Conservation (phyloP, 1,140 invertebrate species). For the Eupristina koningsbergeri region DNA sequence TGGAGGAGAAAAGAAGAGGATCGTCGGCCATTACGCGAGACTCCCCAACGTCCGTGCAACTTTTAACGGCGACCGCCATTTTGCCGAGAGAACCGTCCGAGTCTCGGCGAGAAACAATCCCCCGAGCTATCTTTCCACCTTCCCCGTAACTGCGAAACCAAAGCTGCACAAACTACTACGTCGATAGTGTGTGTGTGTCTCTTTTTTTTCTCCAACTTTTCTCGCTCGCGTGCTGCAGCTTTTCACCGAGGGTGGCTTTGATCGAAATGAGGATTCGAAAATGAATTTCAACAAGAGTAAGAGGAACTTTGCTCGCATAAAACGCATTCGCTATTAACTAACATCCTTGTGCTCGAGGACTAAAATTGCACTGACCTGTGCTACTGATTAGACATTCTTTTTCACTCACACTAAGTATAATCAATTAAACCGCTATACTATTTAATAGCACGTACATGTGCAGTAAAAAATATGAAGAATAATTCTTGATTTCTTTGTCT, state of each 20-base stretch:
- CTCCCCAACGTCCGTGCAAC: background rate
- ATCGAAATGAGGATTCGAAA: too few species aligned
- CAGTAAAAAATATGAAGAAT: too few species aligned
- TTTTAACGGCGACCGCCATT: constrained; percentile 27
- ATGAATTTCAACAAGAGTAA: background rate
- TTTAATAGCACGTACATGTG: background rate
- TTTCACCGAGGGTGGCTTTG: background rate
- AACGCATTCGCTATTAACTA: too few species aligned
- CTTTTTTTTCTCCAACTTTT: background rate
- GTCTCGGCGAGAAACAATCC: background rate
- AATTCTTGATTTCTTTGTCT: too few species aligned
- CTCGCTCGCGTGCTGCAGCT: too few species aligned
- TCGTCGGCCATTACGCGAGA: background rate
- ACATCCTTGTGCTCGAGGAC: too few species aligned
- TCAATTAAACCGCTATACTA: background rate
- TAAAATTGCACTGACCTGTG: background rate
- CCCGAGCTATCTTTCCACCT: background rate
- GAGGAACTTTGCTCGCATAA: background rate
- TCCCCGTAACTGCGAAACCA: background rate
- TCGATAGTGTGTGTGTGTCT: background rate
- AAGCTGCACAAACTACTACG: background rate
- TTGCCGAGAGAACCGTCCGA: background rate
- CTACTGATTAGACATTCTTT: background rate
- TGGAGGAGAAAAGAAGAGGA: background rate
- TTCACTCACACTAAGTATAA: background rate